Conservation (phyloP, 2,888 invertebrate species). For the Alsophila aescularia region DNA sequence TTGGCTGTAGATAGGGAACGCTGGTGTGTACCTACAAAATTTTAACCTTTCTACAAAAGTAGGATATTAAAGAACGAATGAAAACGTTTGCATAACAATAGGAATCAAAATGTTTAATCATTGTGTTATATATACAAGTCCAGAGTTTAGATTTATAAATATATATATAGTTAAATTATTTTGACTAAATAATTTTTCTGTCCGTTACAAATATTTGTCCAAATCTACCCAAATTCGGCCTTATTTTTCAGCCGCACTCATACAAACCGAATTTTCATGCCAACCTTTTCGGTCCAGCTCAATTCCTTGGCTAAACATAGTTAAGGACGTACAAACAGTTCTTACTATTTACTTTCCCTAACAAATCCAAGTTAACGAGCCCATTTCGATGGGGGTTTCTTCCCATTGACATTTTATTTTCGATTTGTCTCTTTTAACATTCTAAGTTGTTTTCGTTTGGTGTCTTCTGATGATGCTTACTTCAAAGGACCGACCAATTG, state of each 20-base stretch:
- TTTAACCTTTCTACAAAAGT: no score
- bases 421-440: slow-evolving; percentile 1
- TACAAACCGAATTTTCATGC: slow-evolving; percentile 40
- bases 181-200: no score
- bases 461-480: slow-evolving; percentile 5
- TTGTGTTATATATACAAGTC: no score
- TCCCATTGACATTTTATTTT: slow-evolving; percentile 25
- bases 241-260: slow-evolving; percentile 31
- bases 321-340: slow-evolving; percentile 64
- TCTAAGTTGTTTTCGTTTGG: slow-evolving; percentile 9
- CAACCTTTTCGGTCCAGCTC: slow-evolving; percentile 52
- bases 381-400: slow-evolving; percentile 51
- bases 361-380: slow-evolving; percentile 67
- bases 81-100: no score
- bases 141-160: no score
- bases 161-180: no score
- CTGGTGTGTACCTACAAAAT: no score
- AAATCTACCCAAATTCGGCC: slow-evolving; percentile 7
- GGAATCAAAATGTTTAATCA: no score
- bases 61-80: no score
- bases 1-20: no score
- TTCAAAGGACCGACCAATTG: slow-evolving; percentile 8
- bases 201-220: slow-evolving; percentile 14
- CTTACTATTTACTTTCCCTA: slow-evolving; percentile 63
- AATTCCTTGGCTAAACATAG: slow-evolving; percentile 68